Percentiles rank a stretch among this genome's conserved stretches.
phyloP scores from a whole-genome alignment of 2,797 vertebrate species.

The Mastacembelus armatus region DNA sequence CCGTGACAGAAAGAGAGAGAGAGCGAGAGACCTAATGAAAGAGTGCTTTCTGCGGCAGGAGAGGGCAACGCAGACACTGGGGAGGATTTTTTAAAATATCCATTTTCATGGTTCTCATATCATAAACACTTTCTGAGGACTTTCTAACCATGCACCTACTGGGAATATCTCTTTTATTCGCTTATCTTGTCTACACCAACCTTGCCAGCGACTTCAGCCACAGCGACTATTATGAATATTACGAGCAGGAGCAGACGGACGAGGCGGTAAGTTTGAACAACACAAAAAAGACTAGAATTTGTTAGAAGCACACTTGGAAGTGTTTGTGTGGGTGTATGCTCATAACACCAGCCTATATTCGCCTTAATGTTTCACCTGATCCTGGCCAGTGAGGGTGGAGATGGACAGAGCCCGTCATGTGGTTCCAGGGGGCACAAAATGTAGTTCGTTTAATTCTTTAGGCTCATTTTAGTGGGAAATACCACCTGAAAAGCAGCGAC shows the following conservation, averaged over 20 bases:
- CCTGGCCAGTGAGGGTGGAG: not conserved
- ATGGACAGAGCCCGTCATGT: not conserved
- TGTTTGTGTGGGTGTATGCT: not conserved
- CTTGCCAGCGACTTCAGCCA: slow-evolving; percentile 88
- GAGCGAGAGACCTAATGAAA: slow-evolving; percentile 18
- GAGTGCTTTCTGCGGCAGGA: slow-evolving; percentile 32
- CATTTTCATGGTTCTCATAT: slow-evolving; percentile 40
- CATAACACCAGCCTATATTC: not conserved
- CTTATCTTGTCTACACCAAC: slow-evolving; percentile 78
- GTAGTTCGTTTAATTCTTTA: no score
- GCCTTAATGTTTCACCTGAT: slow-evolving; percentile 19
- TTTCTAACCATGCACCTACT: slow-evolving; percentile 77
- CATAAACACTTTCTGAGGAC: slow-evolving; percentile 48
- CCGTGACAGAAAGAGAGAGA: slow-evolving; percentile 6
- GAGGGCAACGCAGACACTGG: slow-evolving; percentile 26
- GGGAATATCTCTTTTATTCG: slow-evolving; percentile 79
- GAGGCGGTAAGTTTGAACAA: slow-evolving; percentile 85
- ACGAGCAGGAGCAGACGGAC: slow-evolving; percentile 86
- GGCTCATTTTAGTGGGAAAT: no score
- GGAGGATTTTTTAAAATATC: slow-evolving; percentile 45
- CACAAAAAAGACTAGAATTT: not conserved
- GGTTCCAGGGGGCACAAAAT: no score
- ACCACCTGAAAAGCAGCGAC: not conserved
- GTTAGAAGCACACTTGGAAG: not conserved
- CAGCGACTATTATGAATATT: slow-evolving; percentile 85